Percentiles rank a stretch among this genome's conserved stretches.
Conservation (phyloP, 92 coral and sea anemone species). For the Palythoa heliodiscus region DNA sequence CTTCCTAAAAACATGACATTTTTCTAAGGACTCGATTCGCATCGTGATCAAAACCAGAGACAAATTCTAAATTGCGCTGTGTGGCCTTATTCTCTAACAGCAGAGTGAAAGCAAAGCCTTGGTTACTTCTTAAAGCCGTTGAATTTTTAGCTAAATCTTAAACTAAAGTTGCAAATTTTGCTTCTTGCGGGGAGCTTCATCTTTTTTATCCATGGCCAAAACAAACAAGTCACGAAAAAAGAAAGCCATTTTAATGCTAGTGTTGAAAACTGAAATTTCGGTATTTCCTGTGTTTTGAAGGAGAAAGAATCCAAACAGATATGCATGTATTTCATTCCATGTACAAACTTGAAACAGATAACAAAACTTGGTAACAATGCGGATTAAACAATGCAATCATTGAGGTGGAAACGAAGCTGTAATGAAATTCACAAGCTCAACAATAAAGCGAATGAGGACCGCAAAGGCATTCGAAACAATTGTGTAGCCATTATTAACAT, state of each 20-base stretch:
- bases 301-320: not conserved
- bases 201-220: not conserved
- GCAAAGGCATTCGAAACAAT: conserved; percentile 27
- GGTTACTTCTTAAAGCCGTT: too few relatives aligned
- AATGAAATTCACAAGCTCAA: conserved; percentile 11
- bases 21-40: not conserved
- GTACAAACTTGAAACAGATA: conserved; percentile 13
- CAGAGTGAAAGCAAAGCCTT: not conserved
- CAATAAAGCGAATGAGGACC: conserved; percentile 18
- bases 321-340: not conserved
- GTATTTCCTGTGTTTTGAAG: conserved; percentile 31
- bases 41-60: not conserved
- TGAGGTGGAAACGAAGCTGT: conserved; percentile 25
- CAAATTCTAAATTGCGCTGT: not conserved
- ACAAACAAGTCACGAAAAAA: conserved; percentile 14
- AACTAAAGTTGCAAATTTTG: too few relatives aligned
- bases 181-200: too few relatives aligned
- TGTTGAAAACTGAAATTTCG: conserved; percentile 38
- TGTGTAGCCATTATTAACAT: conserved; percentile 27
- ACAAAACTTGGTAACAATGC: conserved; percentile 37
- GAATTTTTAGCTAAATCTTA: not conserved
- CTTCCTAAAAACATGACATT: not conserved
- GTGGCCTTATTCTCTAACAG: not conserved
- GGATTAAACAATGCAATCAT: conserved; percentile 27
- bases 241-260: conserved; percentile 33